Percentiles rank a stretch among this genome's conserved stretches.
Evolutionary conservation across 30 jellyfish, hydroid and myxozoan genomes (phyloP).

Genomic region (Hydractinia echinata): DNA sequence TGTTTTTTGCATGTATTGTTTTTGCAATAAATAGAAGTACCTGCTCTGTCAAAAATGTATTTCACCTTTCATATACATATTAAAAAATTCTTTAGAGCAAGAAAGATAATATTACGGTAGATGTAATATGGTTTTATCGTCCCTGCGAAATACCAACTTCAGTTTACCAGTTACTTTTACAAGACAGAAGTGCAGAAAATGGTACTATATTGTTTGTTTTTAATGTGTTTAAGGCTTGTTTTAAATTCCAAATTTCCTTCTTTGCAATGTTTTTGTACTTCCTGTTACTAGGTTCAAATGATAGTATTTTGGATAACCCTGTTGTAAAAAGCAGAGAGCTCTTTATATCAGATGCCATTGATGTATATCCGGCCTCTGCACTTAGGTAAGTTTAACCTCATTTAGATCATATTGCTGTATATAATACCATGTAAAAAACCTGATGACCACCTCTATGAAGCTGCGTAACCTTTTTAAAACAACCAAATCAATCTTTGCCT

Average conservation of each 20-base stretch:
- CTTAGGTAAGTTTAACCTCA: conserved; percentile 52
- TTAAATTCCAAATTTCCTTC: neutral
- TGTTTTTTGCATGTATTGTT: no score
- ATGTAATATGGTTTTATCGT: conserved; percentile 97
- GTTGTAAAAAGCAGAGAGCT: conserved; percentile 89
- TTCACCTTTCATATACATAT: no score
- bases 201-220: conserved; percentile 55
- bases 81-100: conserved; percentile 65
- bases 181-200: conserved; percentile 91
- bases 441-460: no score
- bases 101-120: conserved; percentile 80
- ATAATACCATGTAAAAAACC: no score
- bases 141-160: conserved; percentile 99
- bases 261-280: neutral
- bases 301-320: conserved; percentile 89
- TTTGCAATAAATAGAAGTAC: no score
- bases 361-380: conserved; percentile 86
- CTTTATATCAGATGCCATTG: conserved; percentile 92
- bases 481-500: no score
- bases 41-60: no score
- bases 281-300: conserved; percentile 42
- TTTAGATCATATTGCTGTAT: no score
- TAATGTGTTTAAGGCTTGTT: neutral
- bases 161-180: conserved; percentile 91
- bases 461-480: no score